A percentile compares a stretch with the other conserved stretches of the same genome.
phyloP scores from a whole-genome alignment of 53 echinoderm and acorn worm genomes.

The Hippasteria phrygiana region DNA sequence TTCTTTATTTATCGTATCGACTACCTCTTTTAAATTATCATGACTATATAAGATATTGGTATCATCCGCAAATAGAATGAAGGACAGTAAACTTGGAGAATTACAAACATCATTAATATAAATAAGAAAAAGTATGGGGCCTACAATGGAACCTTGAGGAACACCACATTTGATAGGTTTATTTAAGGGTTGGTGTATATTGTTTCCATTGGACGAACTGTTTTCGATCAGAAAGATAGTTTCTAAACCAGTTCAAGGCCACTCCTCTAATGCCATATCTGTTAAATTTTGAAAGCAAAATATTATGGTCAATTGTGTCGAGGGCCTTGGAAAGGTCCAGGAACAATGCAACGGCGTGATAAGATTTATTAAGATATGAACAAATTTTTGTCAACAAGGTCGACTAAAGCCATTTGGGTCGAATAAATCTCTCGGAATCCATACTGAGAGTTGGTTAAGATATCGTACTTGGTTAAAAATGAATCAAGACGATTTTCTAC shows the following conservation, averaged over 20 bases:
- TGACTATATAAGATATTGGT: slow-evolving; percentile 38
- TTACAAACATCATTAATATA: slow-evolving; percentile 39
- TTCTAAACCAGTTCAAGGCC: slow-evolving; percentile 24
- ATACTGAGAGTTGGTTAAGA: slow-evolving; percentile 42
- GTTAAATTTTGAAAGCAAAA: background rate
- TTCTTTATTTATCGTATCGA: slow-evolving; percentile 28
- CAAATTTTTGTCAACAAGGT: slow-evolving; percentile 11
- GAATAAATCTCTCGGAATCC: slow-evolving; percentile 5
- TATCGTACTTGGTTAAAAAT: slow-evolving; percentile 22
- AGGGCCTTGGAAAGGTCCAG: slow-evolving; percentile 33
- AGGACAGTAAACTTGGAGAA: background rate
- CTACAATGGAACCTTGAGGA: slow-evolving; percentile 50
- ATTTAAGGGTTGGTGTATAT: background rate
- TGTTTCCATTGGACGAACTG: background rate
- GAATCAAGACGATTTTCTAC: slow-evolving; percentile 33
- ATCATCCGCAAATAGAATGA: slow-evolving; percentile 57
- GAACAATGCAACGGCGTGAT: slow-evolving; percentile 9
- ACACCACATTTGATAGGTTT: slow-evolving; percentile 6
- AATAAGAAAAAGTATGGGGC: slow-evolving; percentile 48
- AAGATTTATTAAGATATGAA: background rate
- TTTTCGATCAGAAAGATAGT: background rate
- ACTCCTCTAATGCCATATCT: background rate
- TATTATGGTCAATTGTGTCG: slow-evolving; percentile 27
- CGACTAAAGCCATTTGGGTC: background rate
- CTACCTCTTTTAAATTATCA: background rate